These are phyloP conservation scores for Tribolium freemani DNA, from an alignment of 2,888 invertebrate genomes.

Conservation along the genomic window DNA sequence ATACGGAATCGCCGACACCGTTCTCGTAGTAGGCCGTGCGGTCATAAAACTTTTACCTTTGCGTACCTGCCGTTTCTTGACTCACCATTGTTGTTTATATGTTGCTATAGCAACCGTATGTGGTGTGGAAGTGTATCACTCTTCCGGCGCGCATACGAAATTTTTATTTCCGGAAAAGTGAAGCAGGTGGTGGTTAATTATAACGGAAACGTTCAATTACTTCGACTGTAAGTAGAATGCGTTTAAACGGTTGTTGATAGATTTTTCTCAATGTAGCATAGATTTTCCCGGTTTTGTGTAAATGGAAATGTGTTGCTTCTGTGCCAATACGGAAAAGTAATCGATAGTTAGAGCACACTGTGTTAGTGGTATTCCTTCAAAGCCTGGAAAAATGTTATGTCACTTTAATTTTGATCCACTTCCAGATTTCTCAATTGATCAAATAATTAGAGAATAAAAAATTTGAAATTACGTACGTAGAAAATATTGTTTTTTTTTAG, in stretches of 20 bases:
- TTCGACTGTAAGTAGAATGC: constrained; percentile 7
- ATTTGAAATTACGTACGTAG: too few relatives aligned
- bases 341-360: constrained; percentile 57
- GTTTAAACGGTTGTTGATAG: not conserved
- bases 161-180: constrained; percentile 46
- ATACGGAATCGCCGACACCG: constrained; percentile 23
- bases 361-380: constrained; percentile 43
- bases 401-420: too few relatives aligned
- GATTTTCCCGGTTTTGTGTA: not conserved
- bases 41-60: constrained; percentile 54
- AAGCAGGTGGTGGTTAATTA: constrained; percentile 28
- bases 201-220: constrained; percentile 2
- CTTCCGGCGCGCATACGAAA: constrained; percentile 39
- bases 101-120: constrained; percentile 55
- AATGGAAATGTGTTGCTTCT: constrained; percentile 23
- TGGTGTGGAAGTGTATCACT: constrained; percentile 4
- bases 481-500: too few relatives aligned
- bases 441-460: too few relatives aligned
- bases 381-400: too few relatives aligned
- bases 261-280: not conserved
- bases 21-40: constrained; percentile 43
- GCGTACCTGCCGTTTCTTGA: constrained; percentile 43
- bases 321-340: constrained; percentile 47
- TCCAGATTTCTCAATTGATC: too few relatives aligned
- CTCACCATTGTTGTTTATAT: constrained; percentile 55